Percentiles rank a stretch among this genome's conserved stretches.
Conservation (phyloP, 2,113 vertebrate genomes). For the Nerophis ophidion region DNA sequence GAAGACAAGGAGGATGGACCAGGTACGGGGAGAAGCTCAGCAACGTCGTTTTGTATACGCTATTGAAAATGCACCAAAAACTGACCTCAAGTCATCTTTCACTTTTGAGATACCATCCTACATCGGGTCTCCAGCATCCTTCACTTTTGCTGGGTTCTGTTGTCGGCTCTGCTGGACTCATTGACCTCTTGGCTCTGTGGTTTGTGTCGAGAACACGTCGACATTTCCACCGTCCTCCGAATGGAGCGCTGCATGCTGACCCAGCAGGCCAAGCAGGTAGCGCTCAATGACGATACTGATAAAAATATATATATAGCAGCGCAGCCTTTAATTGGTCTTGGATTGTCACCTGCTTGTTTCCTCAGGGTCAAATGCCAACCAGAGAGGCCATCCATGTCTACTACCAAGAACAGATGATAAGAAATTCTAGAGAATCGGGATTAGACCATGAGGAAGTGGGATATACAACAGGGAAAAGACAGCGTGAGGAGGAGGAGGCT, state of each 20-base stretch:
- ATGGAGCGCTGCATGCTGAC: conserved; percentile 97
- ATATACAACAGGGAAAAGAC: conserved; percentile 20
- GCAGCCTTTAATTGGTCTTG: neutral
- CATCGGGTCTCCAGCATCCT: conserved; percentile 97
- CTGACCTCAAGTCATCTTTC: neutral
- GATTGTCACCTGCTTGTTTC: neutral
- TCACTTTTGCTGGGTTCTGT: conserved; percentile 97
- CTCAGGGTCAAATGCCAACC: conserved; percentile 87
- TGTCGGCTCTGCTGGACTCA: conserved; percentile 89
- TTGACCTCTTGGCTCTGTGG: conserved; percentile 94
- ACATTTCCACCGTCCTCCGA: conserved; percentile 94
- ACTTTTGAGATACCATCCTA: conserved; percentile 86
- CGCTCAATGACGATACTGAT: too few relatives aligned
- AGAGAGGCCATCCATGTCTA: conserved; percentile 93
- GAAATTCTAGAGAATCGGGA: conserved; percentile 89
- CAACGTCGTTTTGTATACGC: neutral
- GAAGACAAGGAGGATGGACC: conserved; percentile 50
- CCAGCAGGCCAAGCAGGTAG: conserved; percentile 95
- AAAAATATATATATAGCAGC: neutral
- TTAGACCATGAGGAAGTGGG: conserved; percentile 27
- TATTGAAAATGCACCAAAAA: neutral
- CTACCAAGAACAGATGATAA: conserved; percentile 92
- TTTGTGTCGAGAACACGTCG: conserved; percentile 91
- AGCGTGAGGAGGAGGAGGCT: neutral
- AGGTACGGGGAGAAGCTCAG: conserved; percentile 42